Conservation (phyloP, 2,797 vertebrate species). For the Girardinus metallicus region DNA sequence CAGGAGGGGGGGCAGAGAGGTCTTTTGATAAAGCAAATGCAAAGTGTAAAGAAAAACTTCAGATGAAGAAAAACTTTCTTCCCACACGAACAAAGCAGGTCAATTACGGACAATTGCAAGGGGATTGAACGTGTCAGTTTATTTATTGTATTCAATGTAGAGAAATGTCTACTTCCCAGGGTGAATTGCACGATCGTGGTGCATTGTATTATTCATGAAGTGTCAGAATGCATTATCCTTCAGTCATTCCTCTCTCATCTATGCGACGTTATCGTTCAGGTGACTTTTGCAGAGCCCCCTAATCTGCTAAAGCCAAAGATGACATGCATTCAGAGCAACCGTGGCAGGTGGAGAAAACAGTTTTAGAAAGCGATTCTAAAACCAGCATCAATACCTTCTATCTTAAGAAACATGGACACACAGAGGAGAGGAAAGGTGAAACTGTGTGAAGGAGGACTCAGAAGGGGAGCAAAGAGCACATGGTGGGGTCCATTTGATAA, state of each 20-base stretch:
- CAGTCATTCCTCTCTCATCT: slow-evolving; percentile 21
- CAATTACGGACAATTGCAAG: not conserved
- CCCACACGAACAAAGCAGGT: not conserved
- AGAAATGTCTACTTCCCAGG: not conserved
- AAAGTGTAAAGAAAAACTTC: not conserved
- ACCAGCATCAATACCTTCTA: not conserved
- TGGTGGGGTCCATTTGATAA: slow-evolving; percentile 48
- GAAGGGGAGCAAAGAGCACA: slow-evolving; percentile 39
- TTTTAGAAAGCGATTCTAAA: slow-evolving; percentile 26
- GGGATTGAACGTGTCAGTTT: not conserved
- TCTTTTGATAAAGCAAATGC: not conserved
- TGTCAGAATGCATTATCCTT: slow-evolving; percentile 10
- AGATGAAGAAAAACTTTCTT: not conserved
- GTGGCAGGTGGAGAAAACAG: slow-evolving; percentile 23
- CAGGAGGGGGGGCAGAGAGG: not conserved
- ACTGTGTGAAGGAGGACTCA: slow-evolving; percentile 14
- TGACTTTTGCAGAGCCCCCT: slow-evolving; percentile 30
- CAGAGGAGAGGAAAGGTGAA: slow-evolving; percentile 11
- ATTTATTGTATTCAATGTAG: not conserved
- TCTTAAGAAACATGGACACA: slow-evolving; percentile 23
- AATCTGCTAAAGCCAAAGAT: slow-evolving; percentile 40
- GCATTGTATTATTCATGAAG: slow-evolving; percentile 1
- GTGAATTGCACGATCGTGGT: not conserved
- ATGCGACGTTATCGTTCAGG: slow-evolving; percentile 16
- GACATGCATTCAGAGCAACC: slow-evolving; percentile 19